Conservation (phyloP, 1,140 invertebrate species). For the Drosophila hydei region DNA sequence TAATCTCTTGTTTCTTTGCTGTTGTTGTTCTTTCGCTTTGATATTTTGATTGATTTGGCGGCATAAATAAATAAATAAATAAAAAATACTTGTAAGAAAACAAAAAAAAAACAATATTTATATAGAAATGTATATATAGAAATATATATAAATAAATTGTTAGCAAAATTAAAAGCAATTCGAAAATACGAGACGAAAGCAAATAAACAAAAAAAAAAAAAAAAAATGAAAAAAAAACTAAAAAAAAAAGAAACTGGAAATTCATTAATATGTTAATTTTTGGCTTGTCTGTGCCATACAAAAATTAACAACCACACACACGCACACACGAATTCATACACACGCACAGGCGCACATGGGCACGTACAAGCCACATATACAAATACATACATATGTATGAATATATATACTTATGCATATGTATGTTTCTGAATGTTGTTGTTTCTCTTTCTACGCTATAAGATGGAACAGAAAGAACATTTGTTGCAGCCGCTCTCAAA, state of each 20-base stretch:
- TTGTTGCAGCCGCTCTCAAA: conserved; percentile 25
- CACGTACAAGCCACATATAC: conserved; percentile 24
- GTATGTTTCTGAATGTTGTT: conserved; percentile 7
- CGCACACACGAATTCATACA: conserved; percentile 14
- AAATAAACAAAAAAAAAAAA: conserved; percentile 35
- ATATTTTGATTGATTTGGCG: conserved; percentile 44
- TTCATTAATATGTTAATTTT: conserved; percentile 81
- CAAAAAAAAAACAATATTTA: conserved; percentile 13
- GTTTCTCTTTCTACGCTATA: neutral
- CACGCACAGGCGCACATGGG: conserved; percentile 37
- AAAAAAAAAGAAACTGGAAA: conserved; percentile 69
- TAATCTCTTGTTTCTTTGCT: conserved; percentile 19
- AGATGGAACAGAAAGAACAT: conserved; percentile 9
- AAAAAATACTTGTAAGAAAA: conserved; percentile 15
- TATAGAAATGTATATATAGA: conserved; percentile 11
- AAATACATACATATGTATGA: neutral
- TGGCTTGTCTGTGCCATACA: conserved; percentile 44
- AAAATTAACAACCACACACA: conserved; percentile 35
- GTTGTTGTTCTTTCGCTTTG: conserved; percentile 11
- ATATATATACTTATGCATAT: neutral
- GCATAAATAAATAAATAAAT: conserved; percentile 23
- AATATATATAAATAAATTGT: conserved; percentile 26
- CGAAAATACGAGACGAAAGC: conserved; percentile 51
- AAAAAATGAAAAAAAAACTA: conserved; percentile 48
- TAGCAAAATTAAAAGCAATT: conserved; percentile 49